Percentiles rank a stretch among this genome's conserved stretches.
Conservation (phyloP, 2,888 invertebrate genomes). For the Tiphia femorata region DNA sequence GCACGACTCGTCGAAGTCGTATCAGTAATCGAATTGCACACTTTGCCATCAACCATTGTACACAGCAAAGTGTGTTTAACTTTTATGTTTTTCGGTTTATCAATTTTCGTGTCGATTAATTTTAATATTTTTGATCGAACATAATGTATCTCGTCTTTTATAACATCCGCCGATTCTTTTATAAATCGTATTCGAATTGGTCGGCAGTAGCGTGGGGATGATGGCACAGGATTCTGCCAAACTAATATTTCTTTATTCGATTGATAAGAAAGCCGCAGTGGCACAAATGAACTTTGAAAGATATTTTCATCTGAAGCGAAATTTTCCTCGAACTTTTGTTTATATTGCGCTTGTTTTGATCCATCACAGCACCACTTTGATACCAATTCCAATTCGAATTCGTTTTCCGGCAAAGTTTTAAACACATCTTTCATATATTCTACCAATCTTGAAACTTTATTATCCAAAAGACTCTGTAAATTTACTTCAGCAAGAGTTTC, state of each 20-base stretch:
- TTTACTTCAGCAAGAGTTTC: constrained; percentile 5
- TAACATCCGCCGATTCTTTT: constrained; percentile 28
- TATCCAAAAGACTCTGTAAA: constrained; percentile 10
- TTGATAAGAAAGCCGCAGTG: constrained; percentile 6
- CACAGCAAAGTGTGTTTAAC: constrained; percentile 4
- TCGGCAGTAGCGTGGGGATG: constrained; percentile 40
- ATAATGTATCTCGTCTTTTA: constrained; percentile 1
- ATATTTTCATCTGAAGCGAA: constrained; percentile 44
- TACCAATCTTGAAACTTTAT: constrained; percentile 2
- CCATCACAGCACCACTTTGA: constrained; percentile 52
- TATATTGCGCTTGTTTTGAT: constrained; percentile 44
- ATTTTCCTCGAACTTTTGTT: constrained; percentile 44
- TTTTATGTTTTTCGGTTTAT: not conserved
- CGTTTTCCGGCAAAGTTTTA: not conserved
- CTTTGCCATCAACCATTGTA: constrained; percentile 12
- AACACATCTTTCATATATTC: not conserved
- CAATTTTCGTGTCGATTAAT: not conserved
- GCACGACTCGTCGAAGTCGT: constrained; percentile 11
- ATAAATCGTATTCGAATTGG: constrained; percentile 37
- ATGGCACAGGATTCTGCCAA: constrained; percentile 46
- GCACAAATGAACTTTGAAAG: constrained; percentile 41
- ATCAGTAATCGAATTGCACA: constrained; percentile 9
- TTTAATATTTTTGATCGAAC: constrained; percentile 1
- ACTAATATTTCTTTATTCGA: constrained; percentile 29
- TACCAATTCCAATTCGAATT: constrained; percentile 29